Percentiles rank a stretch among this genome's conserved stretches.
Conservation (phyloP, 92 coral and sea anemone species). For the Phenganax subtilis region DNA sequence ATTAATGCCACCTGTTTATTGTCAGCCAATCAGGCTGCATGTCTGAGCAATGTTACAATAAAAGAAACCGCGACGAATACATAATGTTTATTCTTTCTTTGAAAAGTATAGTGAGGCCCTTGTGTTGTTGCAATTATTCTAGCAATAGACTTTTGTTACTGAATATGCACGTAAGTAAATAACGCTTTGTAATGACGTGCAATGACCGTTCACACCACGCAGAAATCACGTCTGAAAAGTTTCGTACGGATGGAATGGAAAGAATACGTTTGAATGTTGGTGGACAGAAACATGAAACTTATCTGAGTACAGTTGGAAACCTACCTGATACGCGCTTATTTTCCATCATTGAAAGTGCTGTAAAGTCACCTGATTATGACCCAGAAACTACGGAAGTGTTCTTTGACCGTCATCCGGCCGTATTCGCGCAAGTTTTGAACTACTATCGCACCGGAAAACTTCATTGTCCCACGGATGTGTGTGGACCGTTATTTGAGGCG, state of each 20-base stretch:
- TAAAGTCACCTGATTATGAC: constrained; percentile 77
- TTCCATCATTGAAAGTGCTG: constrained; percentile 69
- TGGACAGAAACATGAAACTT: constrained; percentile 82
- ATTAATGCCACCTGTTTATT: constrained; percentile 27
- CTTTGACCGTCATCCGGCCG: constrained; percentile 95
- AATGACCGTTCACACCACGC: constrained; percentile 29
- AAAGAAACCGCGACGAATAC: constrained; percentile 19
- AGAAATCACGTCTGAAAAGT: constrained; percentile 30
- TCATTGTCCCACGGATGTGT: constrained; percentile 84
- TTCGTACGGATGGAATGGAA: constrained; percentile 33
- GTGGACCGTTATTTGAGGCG: constrained; percentile 94
- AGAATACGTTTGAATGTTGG: constrained; percentile 72
- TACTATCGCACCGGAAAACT: constrained; percentile 96
- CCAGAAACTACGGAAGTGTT: constrained; percentile 84
- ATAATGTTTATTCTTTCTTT: constrained; percentile 12
- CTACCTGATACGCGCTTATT: constrained; percentile 87
- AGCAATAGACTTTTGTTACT: not conserved
- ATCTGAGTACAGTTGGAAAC: constrained; percentile 76
- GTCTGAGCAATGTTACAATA: not conserved
- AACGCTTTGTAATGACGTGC: not conserved
- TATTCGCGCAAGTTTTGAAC: constrained; percentile 90
- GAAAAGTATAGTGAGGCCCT: not conserved
- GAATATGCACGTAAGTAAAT: not conserved
- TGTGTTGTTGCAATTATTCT: not conserved
- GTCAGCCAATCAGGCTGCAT: constrained; percentile 22